A percentile compares a stretch with the other conserved stretches of the same genome.
These are phyloP conservation scores for Himantopus leucocephalus DNA, from an alignment of 2,113 vertebrate species.

Conservation along the genomic window DNA sequence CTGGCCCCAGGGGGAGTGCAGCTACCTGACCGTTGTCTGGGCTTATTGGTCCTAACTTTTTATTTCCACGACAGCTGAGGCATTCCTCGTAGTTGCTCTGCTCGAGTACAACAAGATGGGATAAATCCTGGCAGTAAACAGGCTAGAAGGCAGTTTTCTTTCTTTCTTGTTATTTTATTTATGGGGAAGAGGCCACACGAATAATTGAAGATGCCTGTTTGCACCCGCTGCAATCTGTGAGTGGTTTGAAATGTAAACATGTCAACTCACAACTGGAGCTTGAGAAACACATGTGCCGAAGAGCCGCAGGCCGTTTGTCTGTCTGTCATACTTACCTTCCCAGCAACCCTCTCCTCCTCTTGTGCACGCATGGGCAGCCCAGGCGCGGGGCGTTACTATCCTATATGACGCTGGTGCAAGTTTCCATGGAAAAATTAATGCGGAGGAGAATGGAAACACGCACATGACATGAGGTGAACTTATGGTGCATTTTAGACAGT, in stretches of 20 bases:
- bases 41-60: constrained; percentile 24
- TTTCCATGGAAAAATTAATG: constrained; percentile 11
- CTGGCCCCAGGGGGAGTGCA: neutral
- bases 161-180: constrained; percentile 29
- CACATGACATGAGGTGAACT: neutral
- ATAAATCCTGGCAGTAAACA: constrained; percentile 17
- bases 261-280: neutral
- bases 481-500: neutral
- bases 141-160: neutral
- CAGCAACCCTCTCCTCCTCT: neutral
- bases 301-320: neutral
- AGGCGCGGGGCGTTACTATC: neutral
- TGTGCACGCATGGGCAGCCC: neutral
- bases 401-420: neutral
- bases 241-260: constrained; percentile 51
- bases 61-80: neutral
- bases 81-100: neutral
- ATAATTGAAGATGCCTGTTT: constrained; percentile 52
- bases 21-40: constrained; percentile 31
- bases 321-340: constrained; percentile 17
- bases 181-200: constrained; percentile 6
- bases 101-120: neutral
- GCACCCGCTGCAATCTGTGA: constrained; percentile 38
- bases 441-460: neutral
- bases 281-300: neutral